phyloP scores from a whole-genome alignment of 2,113 vertebrate genomes.

The Peucedramus taeniatus region DNA sequence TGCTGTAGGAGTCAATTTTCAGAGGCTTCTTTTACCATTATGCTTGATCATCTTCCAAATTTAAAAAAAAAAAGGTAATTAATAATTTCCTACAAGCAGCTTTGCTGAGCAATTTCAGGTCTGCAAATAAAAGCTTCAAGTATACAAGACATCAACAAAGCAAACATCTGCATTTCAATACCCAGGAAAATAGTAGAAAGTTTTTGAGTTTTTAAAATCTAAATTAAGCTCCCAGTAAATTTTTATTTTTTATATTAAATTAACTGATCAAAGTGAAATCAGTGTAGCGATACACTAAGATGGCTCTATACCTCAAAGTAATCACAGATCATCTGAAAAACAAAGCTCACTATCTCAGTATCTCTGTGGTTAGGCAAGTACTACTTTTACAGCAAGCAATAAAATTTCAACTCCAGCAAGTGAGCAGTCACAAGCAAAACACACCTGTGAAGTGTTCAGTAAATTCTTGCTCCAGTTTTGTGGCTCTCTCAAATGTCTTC shows the following conservation, averaged over 20 bases:
- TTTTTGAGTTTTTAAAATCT: neutral
- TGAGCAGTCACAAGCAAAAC: constrained; percentile 5
- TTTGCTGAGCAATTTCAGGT: neutral
- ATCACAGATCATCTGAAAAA: neutral
- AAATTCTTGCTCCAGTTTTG: constrained; percentile 97
- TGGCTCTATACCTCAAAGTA: neutral
- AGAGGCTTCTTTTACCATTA: neutral
- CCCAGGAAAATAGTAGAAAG: neutral
- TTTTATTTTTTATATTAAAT: neutral
- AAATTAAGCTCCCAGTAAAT: neutral
- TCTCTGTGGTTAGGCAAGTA: neutral
- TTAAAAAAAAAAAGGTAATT: neutral
- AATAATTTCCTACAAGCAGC: neutral
- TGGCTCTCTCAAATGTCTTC: constrained; percentile 93
- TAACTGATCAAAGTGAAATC: neutral
- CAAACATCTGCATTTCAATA: neutral
- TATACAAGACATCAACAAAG: neutral
- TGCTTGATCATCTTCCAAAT: neutral
- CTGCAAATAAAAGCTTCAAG: neutral
- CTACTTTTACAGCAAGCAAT: neutral
- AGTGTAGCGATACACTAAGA: neutral
- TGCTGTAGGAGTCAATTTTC: neutral
- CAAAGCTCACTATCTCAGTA: neutral
- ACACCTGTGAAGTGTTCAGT: constrained; percentile 98
- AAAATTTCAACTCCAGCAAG: neutral